Evolutionary conservation across 2,113 vertebrate species (phyloP).

Genomic region (Thalassarche chlororhynchos): DNA sequence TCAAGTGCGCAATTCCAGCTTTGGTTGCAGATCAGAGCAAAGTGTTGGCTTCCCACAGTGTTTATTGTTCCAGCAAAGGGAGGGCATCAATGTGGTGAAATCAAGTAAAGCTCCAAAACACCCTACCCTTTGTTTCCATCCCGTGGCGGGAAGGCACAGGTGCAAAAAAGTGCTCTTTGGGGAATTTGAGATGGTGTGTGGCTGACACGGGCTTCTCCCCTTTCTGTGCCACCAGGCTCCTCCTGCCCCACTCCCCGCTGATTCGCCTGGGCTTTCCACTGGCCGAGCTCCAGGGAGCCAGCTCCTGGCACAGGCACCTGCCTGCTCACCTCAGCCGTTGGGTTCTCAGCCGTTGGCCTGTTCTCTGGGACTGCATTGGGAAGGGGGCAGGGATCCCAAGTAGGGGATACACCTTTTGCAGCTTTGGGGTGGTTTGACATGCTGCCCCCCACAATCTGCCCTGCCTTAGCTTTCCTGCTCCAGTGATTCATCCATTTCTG

Average conservation of each 20-base stretch:
- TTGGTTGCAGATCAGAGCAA: background rate
- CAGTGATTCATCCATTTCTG: background rate
- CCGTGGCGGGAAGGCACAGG: background rate
- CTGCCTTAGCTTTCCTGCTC: background rate
- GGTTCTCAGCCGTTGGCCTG: background rate
- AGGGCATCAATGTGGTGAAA: background rate
- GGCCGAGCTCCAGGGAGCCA: background rate
- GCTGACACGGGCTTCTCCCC: background rate
- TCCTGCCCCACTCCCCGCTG: background rate
- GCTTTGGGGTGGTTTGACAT: background rate
- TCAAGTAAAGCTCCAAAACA: background rate
- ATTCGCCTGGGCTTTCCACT: fast-evolving
- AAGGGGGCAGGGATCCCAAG: background rate
- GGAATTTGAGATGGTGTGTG: background rate
- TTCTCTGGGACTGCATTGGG: background rate
- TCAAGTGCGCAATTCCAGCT: background rate
- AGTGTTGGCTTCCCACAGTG: background rate
- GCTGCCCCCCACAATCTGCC: background rate
- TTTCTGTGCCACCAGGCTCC: background rate
- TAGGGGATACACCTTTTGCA: background rate
- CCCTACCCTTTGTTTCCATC: background rate
- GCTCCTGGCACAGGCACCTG: background rate
- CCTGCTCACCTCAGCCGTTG: background rate
- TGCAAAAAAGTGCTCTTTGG: background rate
- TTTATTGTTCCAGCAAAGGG: background rate